Evolutionary conservation across 2,113 vertebrate genomes (phyloP), one percentile per base, ranked within the genome.

Genomic region (Harpagus bidentatus): DNA sequence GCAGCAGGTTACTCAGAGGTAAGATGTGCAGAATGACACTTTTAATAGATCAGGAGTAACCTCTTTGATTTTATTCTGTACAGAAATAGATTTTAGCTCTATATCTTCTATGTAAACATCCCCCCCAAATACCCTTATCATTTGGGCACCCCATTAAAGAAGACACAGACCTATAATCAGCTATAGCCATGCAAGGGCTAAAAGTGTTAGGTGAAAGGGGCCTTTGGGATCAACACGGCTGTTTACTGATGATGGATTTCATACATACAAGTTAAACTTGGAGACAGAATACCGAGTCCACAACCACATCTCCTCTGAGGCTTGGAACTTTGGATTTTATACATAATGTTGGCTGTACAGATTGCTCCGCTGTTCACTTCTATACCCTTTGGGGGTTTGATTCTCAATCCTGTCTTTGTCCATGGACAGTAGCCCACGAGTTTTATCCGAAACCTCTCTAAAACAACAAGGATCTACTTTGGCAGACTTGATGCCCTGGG

Each of bases 101-200:
- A 43, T 91, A 95, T 95, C 79, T 89, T 96, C 90, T 89, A 52
- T 93, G 59, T 96, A 96, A 96, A 96, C 80, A 63, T 28, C 31
- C 65, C 84, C 32, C 72, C 77, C 59, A 77, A 87, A 93, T 40
- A 85, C 90, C 78, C 62, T 94, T 90, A 82, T 65, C 21, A 45
- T 90, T 91, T 92, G 95, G 92, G 87, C 78, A 88, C 58, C 82
- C 82, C n/a, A 3, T 85, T 83, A 87, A 94, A 95, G 95, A 95
- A 95, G 91, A 96, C 93, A 92, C 66, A 71, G 95, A 91, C 84
- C 91, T 96, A 77, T 95, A 87, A 91, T 93, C 95, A 96, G 93
- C 86, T 94, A 95, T 90, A 94, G 94, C 94, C 91, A 95, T 95
- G 96, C 96, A 93, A 94, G 83, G 93, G 93, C 96, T 95, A 32